Percentiles rank a stretch among this genome's conserved stretches.
Evolutionary conservation across 2,888 invertebrate species (phyloP).

Genomic region (Chloromyia formosa): DNA sequence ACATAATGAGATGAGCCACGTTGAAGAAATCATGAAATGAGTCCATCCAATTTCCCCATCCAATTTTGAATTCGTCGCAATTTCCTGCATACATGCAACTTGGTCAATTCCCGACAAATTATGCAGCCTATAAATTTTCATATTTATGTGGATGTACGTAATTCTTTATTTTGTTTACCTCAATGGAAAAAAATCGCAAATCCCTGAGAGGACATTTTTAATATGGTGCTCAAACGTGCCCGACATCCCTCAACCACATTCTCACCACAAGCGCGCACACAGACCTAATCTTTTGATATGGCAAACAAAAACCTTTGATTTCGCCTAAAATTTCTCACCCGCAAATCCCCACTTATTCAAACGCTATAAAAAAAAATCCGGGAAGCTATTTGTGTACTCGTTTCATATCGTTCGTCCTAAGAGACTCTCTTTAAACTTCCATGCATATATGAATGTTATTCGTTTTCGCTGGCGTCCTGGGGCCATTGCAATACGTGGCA

Average conservation of each 20-base stretch:
- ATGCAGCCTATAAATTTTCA: too few species aligned
- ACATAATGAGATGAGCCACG: too few species aligned
- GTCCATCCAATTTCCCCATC: too few species aligned
- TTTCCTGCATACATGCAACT: too few species aligned
- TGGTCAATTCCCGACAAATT: too few species aligned
- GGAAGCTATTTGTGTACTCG: not conserved
- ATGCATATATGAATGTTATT: not conserved
- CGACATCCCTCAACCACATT: not conserved
- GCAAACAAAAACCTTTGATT: not conserved
- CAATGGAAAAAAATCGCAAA: too few species aligned
- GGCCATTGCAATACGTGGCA: conserved; percentile 4
- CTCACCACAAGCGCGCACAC: not conserved
- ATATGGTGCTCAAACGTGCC: not conserved
- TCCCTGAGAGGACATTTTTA: not conserved
- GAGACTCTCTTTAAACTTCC: not conserved
- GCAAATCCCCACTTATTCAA: not conserved
- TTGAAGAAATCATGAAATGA: too few species aligned
- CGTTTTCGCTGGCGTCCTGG: not conserved
- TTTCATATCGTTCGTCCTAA: not conserved
- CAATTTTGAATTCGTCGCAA: too few species aligned
- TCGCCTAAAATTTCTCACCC: not conserved
- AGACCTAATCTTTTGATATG: not conserved
- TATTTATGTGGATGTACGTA: too few species aligned
- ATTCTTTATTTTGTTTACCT: too few species aligned
- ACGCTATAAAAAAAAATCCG: not conserved